phyloP scores from a whole-genome alignment of 2,113 vertebrate species.

The Myodes glareolus region DNA sequence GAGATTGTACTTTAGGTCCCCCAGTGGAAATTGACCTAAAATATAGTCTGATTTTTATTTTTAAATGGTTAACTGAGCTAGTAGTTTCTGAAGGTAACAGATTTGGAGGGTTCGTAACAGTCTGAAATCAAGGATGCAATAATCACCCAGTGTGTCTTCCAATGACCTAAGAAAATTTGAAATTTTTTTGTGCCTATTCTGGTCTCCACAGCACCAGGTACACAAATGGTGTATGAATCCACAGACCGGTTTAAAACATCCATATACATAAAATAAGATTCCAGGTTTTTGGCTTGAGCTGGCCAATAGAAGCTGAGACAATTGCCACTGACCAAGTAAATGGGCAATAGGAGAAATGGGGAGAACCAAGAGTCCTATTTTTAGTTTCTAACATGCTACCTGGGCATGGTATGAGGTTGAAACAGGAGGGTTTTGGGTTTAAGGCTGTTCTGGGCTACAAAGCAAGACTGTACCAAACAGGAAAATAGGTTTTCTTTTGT shows the following conservation, averaged over 20 bases:
- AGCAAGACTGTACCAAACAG: not conserved
- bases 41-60: not conserved
- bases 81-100: conserved; percentile 33
- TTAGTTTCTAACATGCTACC: not conserved
- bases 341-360: not conserved
- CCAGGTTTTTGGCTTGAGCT: not conserved
- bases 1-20: not conserved
- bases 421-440: not conserved
- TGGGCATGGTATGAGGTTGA: not conserved
- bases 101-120: not conserved
- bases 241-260: not conserved
- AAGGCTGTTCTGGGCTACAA: not conserved
- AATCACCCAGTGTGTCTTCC: not conserved
- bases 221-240: not conserved
- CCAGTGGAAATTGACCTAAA: not conserved
- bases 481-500: not conserved
- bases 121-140: not conserved
- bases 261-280: not conserved
- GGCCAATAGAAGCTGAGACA: not conserved
- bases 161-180: not conserved
- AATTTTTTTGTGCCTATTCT: not conserved
- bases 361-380: not conserved
- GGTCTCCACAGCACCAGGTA: not conserved
- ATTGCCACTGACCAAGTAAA: not conserved
- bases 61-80: not conserved